A percentile compares a stretch with the other conserved stretches of the same genome.
These are phyloP conservation scores for Danaus chrysippus DNA, from an alignment of 2,888 invertebrate genomes.

Conservation along the genomic window DNA sequence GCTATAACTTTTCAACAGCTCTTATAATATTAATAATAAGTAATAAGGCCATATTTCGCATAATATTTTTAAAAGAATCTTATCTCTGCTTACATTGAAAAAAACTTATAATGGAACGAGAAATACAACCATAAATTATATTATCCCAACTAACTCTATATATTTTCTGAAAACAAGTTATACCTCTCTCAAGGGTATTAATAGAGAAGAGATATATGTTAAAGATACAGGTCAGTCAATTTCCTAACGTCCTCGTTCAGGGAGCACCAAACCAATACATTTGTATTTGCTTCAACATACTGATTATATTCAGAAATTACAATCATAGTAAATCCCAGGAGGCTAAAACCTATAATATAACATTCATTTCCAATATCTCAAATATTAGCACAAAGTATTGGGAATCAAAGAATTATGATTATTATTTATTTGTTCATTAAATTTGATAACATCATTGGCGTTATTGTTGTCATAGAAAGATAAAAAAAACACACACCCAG, in stretches of 20 bases:
- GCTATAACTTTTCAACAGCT: too few relatives aligned
- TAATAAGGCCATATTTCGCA: too few relatives aligned
- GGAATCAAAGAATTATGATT: neutral
- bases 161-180: constrained; percentile 2
- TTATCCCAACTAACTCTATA: neutral
- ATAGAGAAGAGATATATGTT: constrained; percentile 5
- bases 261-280: constrained; percentile 45
- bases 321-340: constrained; percentile 34
- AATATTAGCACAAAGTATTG: neutral
- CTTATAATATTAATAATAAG: too few relatives aligned
- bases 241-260: constrained; percentile 46
- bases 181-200: constrained; percentile 2
- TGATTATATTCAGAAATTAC: constrained; percentile 53
- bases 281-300: constrained; percentile 36
- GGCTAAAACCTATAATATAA: constrained; percentile 19
- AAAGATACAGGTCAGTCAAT: constrained; percentile 53
- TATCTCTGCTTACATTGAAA: too few relatives aligned
- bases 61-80: too few relatives aligned
- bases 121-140: neutral
- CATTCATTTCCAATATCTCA: constrained; percentile 16
- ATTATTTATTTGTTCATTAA: neutral
- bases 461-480: too few relatives aligned
- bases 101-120: too few relatives aligned
- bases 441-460: neutral
- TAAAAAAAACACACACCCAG: too few relatives aligned